Conservation (phyloP, 2,797 vertebrate species). For the Chaetodon trifasciatus region DNA sequence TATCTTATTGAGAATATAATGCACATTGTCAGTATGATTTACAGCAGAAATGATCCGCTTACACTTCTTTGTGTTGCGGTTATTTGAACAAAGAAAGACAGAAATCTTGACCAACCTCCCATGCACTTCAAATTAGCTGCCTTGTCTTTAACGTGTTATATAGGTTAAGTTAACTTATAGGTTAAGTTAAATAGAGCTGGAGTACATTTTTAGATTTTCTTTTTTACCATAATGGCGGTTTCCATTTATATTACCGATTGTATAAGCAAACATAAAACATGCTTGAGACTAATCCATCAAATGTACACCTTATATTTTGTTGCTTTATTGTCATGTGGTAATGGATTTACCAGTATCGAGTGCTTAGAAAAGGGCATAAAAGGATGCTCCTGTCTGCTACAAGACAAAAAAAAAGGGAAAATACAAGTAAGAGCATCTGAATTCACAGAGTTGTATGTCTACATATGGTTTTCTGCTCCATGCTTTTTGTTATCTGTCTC, state of each 20-base stretch:
- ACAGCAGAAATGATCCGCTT: constrained; percentile 10
- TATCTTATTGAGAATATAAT: constrained; percentile 38
- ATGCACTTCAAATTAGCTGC: not conserved
- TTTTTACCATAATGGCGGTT: not conserved
- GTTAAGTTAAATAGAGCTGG: not conserved
- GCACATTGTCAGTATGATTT: constrained; percentile 45
- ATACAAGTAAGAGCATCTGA: not conserved
- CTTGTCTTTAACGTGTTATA: not conserved
- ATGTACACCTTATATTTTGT: not conserved
- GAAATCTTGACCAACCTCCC: not conserved
- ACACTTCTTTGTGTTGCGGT: not conserved
- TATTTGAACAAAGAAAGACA: not conserved
- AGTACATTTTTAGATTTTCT: no score
- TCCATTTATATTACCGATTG: not conserved
- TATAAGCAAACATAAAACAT: not conserved
- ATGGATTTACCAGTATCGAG: not conserved
- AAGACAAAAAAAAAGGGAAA: not conserved
- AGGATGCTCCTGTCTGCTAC: not conserved
- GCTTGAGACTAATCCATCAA: not conserved
- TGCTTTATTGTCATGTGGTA: not conserved
- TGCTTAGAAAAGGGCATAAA: not conserved
- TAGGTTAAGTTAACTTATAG: no score
- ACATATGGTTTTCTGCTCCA: not conserved
- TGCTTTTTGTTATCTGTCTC: not conserved
- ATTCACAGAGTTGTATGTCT: not conserved